These are phyloP conservation scores for Phycodurus eques DNA, from an alignment of 2,113 vertebrate genomes.

Conservation along the genomic window DNA sequence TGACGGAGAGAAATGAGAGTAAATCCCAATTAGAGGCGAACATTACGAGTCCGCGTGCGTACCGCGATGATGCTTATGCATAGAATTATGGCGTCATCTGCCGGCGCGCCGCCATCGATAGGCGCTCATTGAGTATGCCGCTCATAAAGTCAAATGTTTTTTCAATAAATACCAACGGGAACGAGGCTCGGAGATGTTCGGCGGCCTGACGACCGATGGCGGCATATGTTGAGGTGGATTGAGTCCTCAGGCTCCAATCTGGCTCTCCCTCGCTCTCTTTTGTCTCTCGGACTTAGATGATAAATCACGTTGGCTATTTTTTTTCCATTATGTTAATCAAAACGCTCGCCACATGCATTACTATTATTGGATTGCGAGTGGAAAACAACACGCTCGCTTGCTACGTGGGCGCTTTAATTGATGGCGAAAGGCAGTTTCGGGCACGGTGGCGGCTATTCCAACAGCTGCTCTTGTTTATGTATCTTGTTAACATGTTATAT, in stretches of 20 bases:
- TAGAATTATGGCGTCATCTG: constrained; percentile 68
- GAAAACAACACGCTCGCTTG: constrained; percentile 62
- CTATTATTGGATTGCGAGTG: constrained; percentile 66
- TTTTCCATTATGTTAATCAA: constrained; percentile 77
- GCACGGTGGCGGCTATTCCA: constrained; percentile 61
- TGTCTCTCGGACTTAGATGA: constrained; percentile 72
- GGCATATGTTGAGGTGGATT: constrained; percentile 78
- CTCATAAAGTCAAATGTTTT: constrained; percentile 75
- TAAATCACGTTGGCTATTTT: constrained; percentile 75
- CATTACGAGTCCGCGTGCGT: constrained; percentile 40
- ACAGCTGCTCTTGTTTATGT: constrained; percentile 70
- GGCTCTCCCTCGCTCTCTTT: constrained; percentile 50
- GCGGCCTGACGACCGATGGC: constrained; percentile 61
- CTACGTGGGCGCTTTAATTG: constrained; percentile 64
- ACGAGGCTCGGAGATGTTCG: constrained; percentile 63
- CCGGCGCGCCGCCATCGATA: constrained; percentile 52
- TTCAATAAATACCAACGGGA: constrained; percentile 76
- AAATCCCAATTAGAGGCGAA: constrained; percentile 46
- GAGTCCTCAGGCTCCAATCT: constrained; percentile 79
- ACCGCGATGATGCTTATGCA: constrained; percentile 46
- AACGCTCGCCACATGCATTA: constrained; percentile 74
- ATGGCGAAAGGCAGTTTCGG: constrained; percentile 61
- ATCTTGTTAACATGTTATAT: constrained; percentile 74
- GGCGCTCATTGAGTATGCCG: constrained; percentile 70
- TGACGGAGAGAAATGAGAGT: constrained; percentile 39